Evolutionary conservation across 2,888 invertebrate genomes (phyloP).

Genomic region (Pharmacophagus antenor): DNA sequence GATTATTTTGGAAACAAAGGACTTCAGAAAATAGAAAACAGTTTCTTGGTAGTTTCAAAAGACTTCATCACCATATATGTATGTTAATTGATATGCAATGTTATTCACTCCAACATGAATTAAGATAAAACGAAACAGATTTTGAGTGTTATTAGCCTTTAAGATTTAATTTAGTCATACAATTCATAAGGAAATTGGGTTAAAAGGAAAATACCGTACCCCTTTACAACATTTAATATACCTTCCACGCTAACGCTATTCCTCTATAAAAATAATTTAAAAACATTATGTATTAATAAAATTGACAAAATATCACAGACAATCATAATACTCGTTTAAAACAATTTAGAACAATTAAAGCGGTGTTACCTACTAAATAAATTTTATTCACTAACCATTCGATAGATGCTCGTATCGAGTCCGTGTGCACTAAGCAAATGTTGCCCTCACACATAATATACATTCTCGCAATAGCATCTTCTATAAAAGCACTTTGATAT

Average conservation of each 20-base stretch:
- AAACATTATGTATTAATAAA: slow-evolving; percentile 25
- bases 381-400: slow-evolving; percentile 31
- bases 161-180: slow-evolving; percentile 39
- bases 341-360: slow-evolving; percentile 26
- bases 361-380: slow-evolving; percentile 29
- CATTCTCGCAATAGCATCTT: slow-evolving; percentile 29
- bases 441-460: slow-evolving; percentile 28
- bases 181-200: slow-evolving; percentile 34
- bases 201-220: slow-evolving; percentile 41
- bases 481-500: slow-evolving; percentile 22
- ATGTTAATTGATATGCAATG: slow-evolving; percentile 32
- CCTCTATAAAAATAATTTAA: slow-evolving; percentile 22
- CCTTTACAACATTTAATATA: slow-evolving; percentile 36
- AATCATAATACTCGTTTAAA: slow-evolving; percentile 30
- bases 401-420: slow-evolving; percentile 7
- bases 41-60: neutral
- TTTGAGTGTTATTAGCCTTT: slow-evolving; percentile 47
- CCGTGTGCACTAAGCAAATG: slow-evolving; percentile 25
- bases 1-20: neutral
- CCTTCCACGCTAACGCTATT: no score
- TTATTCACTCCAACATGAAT: slow-evolving; percentile 39
- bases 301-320: slow-evolving; percentile 32
- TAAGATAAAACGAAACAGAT: slow-evolving; percentile 53
- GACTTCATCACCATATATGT: neutral
- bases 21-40: neutral